Conservation (phyloP, 1,140 invertebrate genomes). For the Lepidurus packardi region DNA sequence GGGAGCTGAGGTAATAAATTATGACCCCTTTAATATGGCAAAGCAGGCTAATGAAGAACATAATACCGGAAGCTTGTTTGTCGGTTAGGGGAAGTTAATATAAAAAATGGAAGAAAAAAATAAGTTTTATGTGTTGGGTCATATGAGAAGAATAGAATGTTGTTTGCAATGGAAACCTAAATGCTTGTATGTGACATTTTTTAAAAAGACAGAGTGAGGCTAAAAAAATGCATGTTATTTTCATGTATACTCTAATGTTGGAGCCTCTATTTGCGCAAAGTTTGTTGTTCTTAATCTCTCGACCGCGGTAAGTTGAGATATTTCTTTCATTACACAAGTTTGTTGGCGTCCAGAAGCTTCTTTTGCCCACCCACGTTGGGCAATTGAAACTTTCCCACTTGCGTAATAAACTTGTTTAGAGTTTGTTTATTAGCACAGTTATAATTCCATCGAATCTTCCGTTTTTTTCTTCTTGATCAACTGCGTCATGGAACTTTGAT, state of each 20-base stretch:
- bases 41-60: constrained; percentile 16
- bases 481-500: background rate
- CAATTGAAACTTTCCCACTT: background rate
- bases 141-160: constrained; percentile 11
- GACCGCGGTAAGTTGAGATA: constrained; percentile 12
- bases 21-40: background rate
- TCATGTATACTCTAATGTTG: background rate
- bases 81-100: background rate
- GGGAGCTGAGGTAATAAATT: background rate
- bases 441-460: background rate
- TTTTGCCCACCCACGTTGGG: constrained; percentile 4
- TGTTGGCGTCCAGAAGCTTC: background rate
- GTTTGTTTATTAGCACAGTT: background rate
- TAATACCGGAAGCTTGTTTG: constrained; percentile 14
- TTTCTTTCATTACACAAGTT: constrained; percentile 11
- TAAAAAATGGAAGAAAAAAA: background rate
- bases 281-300: constrained; percentile 16
- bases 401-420: constrained; percentile 15
- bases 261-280: constrained; percentile 5
- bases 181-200: background rate
- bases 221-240: background rate
- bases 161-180: background rate
- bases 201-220: background rate
- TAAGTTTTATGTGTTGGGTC: background rate
- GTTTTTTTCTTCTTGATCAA: background rate